Evolutionary conservation across 2,888 invertebrate genomes (phyloP).

Genomic region (Tipula vernalis): DNA sequence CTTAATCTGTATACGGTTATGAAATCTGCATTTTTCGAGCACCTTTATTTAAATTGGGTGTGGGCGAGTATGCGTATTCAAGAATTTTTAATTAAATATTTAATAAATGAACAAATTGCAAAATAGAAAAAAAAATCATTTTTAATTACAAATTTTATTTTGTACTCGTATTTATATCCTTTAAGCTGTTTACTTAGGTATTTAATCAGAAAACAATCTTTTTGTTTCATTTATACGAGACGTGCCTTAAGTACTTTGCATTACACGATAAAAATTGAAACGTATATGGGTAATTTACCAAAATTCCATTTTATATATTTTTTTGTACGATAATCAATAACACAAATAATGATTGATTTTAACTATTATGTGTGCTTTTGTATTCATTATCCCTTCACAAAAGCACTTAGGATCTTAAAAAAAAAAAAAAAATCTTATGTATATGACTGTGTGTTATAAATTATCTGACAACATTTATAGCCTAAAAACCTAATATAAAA

Average conservation of each 20-base stretch:
- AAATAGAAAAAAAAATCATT: not conserved
- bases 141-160: not conserved
- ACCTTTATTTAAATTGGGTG: no score
- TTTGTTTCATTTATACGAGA: not conserved
- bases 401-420: not conserved
- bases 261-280: not conserved
- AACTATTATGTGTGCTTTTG: not conserved
- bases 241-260: not conserved
- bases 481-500: not conserved
- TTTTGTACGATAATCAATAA: no score
- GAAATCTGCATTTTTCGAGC: no score
- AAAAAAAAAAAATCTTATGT: not conserved
- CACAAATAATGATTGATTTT: not conserved
- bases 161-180: not conserved
- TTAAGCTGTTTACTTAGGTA: not conserved
- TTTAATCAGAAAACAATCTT: not conserved
- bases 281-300: not conserved
- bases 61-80: no score
- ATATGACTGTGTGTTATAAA: not conserved
- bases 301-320: not conserved
- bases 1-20: no score
- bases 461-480: not conserved
- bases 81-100: not conserved
- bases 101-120: not conserved
- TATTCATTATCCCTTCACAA: not conserved